Base-by-base conservation (phyloP, 2,888 invertebrate species). In the Thecocarcelia acutangulata region DNA sequence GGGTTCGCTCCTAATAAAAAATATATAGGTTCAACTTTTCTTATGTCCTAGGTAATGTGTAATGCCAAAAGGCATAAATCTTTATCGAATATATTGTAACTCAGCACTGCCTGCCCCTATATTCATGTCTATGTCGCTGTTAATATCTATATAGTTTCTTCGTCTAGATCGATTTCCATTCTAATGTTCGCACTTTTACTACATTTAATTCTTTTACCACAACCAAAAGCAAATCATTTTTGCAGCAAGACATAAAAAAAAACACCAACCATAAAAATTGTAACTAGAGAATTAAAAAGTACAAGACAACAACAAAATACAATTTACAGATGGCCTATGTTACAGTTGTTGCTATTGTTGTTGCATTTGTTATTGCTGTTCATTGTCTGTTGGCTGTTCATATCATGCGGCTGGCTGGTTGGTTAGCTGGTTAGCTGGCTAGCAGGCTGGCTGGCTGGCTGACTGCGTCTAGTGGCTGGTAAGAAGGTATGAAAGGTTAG, bases 401-500 rank as follows among this genome's bases (percentile, higher is more conserved):
- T 64, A 64, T 56, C 63, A 64, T 74, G 61, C 46, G 46, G 63
- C 48, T 54, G 42, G 19, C 37, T 37, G 8, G 15, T 8, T 59
- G 59, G 37, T n/a, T 40, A 3, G 15, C 15, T 59, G 59, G 46
- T 5, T 1, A 17, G 28, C 40, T 46, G 46, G 21, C 63, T 48
- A 3, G 37, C 21, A 21, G 9, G 37, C 21, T 40, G 9, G 15
- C 12, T 59, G 59, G 46, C 4, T 1, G 24, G 28, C 40, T 46
- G 46, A 40, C 63, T 56, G 40, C 50, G 64, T 48, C 48, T 42
- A 33, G 56, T 58, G 52, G 48, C 21, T 68, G 52, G 59, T 59
- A 66, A 72, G 56, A 64, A 63, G 61, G 72, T 73, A 81, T 68
- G 75, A 80, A 80, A 80, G 76, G 80, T 81, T 77, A 78, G 74